Evolutionary conservation across 2,888 invertebrate species (phyloP).

Genomic region (Drosophila anomalata): DNA sequence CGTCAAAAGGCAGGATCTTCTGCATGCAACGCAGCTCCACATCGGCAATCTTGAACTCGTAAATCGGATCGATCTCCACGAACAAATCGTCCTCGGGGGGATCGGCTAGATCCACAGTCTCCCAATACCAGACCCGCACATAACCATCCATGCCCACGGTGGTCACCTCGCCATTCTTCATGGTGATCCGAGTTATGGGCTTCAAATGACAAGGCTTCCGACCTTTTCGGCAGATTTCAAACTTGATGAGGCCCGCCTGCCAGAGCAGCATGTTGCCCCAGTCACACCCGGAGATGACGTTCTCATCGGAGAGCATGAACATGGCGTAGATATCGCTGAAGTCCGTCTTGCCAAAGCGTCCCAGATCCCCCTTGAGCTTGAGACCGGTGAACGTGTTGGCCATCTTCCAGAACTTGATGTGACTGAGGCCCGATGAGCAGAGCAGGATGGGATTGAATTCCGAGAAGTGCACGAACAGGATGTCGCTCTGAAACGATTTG

Average conservation of each 20-base stretch:
- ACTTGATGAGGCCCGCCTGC: constrained; percentile 94
- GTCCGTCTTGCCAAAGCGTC: constrained; percentile 96
- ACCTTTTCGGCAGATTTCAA: constrained; percentile 90
- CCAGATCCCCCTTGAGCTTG: constrained; percentile 94
- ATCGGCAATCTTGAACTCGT: constrained; percentile 88
- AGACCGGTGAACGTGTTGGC: constrained; percentile 94
- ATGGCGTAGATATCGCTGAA: constrained; percentile 94
- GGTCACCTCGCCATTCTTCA: constrained; percentile 82
- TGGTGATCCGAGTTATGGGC: constrained; percentile 85
- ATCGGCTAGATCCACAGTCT: constrained; percentile 94
- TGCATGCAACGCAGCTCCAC: constrained; percentile 81
- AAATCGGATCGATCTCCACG: constrained; percentile 93
- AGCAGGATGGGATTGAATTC: constrained; percentile 91
- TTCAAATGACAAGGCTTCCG: constrained; percentile 90
- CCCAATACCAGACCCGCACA: constrained; percentile 94
- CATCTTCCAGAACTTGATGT: constrained; percentile 97
- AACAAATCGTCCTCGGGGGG: constrained; percentile 91
- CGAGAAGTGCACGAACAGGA: constrained; percentile 92
- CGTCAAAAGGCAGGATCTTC: constrained; percentile 82
- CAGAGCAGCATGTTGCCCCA: constrained; percentile 97
- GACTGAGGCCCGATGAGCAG: constrained; percentile 90
- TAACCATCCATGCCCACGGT: constrained; percentile 89
- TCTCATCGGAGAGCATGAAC: constrained; percentile 94
- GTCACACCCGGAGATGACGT: constrained; percentile 93
- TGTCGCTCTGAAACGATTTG: constrained; percentile 93